phyloP scores from a whole-genome alignment of 1,140 invertebrate species.

The Drosophila setifemur region DNA sequence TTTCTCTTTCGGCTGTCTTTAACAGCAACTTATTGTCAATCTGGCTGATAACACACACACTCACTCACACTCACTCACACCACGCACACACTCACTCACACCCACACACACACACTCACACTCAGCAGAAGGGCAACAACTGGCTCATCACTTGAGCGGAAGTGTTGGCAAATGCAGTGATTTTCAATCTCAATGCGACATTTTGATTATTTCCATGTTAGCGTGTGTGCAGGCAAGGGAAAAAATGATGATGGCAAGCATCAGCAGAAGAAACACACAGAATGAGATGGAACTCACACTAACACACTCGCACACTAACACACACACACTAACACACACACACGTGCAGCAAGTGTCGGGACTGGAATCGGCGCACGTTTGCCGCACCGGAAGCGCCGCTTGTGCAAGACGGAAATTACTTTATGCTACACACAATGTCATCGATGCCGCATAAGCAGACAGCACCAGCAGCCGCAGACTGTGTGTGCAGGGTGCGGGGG shows the following conservation, averaged over 20 bases:
- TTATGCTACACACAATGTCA: conserved; percentile 82
- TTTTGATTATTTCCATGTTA: conserved; percentile 81
- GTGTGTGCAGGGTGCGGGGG: neutral
- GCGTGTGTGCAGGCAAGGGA: conserved; percentile 54
- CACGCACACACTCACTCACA: conserved; percentile 17
- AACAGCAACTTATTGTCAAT: conserved; percentile 79
- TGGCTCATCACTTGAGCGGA: conserved; percentile 78
- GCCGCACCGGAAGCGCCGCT: conserved; percentile 79
- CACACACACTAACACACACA: conserved; percentile 4
- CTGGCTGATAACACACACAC: conserved; percentile 67
- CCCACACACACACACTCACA: conserved; percentile 5
- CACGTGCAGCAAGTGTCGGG: conserved; percentile 70
- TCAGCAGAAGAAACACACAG: conserved; percentile 37
- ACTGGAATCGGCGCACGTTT: conserved; percentile 65
- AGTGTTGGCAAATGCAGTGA: conserved; percentile 80
- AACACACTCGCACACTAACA: conserved; percentile 9
- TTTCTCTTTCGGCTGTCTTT: conserved; percentile 73
- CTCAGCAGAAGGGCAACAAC: conserved; percentile 52
- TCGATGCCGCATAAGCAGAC: conserved; percentile 79
- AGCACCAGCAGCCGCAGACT: conserved; percentile 27
- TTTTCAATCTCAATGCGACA: conserved; percentile 81
- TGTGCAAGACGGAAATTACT: conserved; percentile 81
- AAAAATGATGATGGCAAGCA: conserved; percentile 36
- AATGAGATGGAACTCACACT: conserved; percentile 45
- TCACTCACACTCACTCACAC: conserved; percentile 12